Base-by-base conservation (phyloP, 2,113 vertebrate species). In the Budorcas taxicolor region DNA sequence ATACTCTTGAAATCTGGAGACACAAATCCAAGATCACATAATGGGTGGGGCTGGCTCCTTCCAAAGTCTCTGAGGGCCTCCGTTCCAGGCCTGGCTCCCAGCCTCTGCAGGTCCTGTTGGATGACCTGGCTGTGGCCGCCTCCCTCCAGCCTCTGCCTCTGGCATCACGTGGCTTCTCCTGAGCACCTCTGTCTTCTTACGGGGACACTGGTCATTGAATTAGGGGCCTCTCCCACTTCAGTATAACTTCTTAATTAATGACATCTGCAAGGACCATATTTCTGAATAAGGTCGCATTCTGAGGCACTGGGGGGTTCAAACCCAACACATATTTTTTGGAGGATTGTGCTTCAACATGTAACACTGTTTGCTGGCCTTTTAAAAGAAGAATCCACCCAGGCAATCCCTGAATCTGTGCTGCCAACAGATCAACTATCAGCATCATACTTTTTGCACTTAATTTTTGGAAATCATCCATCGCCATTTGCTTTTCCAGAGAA, bases 241-340 rank as follows among this genome's bases (percentile, higher is more conserved):
- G 36, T 2, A 3, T 33, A 29, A 45, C 45, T 50, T 80, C 45
- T 31, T 80, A 31, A 47, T 29, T 80, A 31, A 31, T 31, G 45
- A 19, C 5, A 1, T 80, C 76, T 0, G 0, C 45, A 50, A 50
- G 9, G 76, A 19, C 16, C 29, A 45, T 78, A 31, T 78, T 78
- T 47, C 43, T 2, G 0, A 31, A 31, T 47, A 31, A 78, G 74
- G 25, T 78, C 2, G 0, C 43, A 31, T 47, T 78, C 76, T 47
- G 43, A 31, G 43, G 76, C 76, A 17, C 43, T 10, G 50, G 50
- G 50, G 43, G 36, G 11, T 57, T n/a, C 2, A 13, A 40, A 83
- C 31, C 10, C 17, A 50, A 13, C 15, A 12, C 36, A 3, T 1
- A 10, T 33, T 3, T 43, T 33, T 27, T 6, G 4, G 13, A 53